phyloP scores from a whole-genome alignment of 2,888 invertebrate genomes.

The Apamea monoglypha region DNA sequence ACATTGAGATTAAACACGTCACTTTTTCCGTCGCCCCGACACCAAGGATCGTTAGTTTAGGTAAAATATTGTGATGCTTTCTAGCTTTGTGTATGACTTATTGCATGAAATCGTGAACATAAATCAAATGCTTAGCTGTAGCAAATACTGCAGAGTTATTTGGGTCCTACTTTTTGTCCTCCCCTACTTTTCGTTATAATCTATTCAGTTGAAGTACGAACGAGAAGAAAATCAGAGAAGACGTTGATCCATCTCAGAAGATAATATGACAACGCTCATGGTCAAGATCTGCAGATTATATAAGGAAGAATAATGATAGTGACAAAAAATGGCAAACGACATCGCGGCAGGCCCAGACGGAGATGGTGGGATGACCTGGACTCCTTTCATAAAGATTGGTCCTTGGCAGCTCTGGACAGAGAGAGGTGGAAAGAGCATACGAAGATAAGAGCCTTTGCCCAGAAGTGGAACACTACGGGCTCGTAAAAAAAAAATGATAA shows the following conservation, averaged over 20 bases:
- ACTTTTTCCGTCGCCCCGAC: neutral
- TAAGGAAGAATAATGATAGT: neutral
- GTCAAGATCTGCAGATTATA: neutral
- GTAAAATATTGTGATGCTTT: neutral
- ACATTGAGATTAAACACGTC: conserved; percentile 14
- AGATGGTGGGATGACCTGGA: no score
- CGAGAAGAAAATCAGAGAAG: neutral
- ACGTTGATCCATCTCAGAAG: neutral
- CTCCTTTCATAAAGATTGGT: no score
- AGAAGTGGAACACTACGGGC: no score
- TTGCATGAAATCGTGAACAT: neutral
- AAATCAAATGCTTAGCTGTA: neutral
- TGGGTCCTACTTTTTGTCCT: no score
- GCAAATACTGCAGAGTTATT: neutral
- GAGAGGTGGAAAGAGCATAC: no score
- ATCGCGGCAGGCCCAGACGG: no score
- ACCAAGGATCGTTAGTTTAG: neutral
- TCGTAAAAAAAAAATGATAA: no score
- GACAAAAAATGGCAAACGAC: no score
- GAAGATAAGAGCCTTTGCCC: no score
- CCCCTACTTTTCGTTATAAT: neutral
- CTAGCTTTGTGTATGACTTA: neutral
- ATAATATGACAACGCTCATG: neutral
- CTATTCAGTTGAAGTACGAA: neutral
- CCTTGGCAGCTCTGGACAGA: no score